These are phyloP conservation scores for Chloroceryle inda DNA, from an alignment of 2,797 vertebrate genomes.

Conservation along the genomic window DNA sequence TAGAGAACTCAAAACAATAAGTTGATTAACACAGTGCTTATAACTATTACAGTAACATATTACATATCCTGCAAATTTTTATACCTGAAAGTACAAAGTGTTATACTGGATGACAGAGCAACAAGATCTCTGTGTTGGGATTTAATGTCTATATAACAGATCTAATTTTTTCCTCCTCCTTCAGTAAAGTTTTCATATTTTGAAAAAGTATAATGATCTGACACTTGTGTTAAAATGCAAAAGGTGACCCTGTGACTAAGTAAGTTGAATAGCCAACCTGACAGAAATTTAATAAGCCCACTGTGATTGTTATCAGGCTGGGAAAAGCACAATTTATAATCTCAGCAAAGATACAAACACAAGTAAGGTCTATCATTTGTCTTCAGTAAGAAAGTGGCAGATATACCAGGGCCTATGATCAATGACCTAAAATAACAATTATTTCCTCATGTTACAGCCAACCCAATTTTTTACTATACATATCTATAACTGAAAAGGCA, in stretches of 20 bases:
- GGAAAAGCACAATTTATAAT: not conserved
- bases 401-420: not conserved
- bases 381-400: not conserved
- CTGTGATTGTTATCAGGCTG: not conserved
- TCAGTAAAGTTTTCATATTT: not conserved
- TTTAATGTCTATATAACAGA: not conserved
- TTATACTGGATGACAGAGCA: not conserved
- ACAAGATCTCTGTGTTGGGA: not conserved
- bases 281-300: not conserved
- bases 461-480: not conserved
- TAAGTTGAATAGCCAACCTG: not conserved
- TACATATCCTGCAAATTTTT: not conserved
- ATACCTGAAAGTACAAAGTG: not conserved
- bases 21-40: not conserved
- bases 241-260: not conserved
- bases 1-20: not conserved
- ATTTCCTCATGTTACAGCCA: not conserved
- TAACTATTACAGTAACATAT: not conserved
- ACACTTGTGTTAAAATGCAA: not conserved
- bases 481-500: not conserved
- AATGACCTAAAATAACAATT: not conserved
- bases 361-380: not conserved
- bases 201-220: not conserved
- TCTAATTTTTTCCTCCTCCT: not conserved
- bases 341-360: not conserved